phyloP scores from a whole-genome alignment of 1,140 invertebrate genomes.

The Anoplophora glabripennis region DNA sequence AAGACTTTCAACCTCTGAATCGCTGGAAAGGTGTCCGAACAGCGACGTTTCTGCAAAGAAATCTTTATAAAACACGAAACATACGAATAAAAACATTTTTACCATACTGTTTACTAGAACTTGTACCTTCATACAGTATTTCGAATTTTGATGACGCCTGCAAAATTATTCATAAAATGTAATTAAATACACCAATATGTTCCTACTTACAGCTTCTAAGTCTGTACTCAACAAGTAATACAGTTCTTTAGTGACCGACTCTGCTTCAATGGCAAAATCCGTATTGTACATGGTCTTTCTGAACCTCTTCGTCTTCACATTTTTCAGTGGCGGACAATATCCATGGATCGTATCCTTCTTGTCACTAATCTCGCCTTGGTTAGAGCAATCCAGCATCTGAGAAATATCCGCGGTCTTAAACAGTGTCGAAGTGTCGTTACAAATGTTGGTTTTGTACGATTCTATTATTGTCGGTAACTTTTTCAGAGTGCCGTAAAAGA shows the following conservation, averaged over 20 bases:
- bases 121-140: conserved; percentile 21
- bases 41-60: background rate
- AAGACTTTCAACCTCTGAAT: conserved; percentile 3
- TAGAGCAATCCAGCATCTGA: conserved; percentile 37
- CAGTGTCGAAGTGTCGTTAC: conserved; percentile 28
- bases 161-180: conserved; percentile 9
- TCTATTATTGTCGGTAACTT: conserved; percentile 46
- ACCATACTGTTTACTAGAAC: conserved; percentile 7
- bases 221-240: conserved; percentile 41
- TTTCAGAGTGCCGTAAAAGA: conserved; percentile 30
- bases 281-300: conserved; percentile 40
- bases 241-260: conserved; percentile 40
- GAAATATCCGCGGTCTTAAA: conserved; percentile 44
- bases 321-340: conserved; percentile 42
- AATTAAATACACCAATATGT: background rate
- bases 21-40: conserved; percentile 11
- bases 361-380: conserved; percentile 14
- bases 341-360: conserved; percentile 34
- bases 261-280: conserved; percentile 33
- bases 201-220: conserved; percentile 39
- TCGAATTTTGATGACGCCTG: conserved; percentile 33
- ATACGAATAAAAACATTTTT: background rate
- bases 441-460: conserved; percentile 38
- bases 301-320: conserved; percentile 40
- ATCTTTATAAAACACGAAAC: background rate